Conservation (phyloP, 2,888 invertebrate species). For the Drosophila niveifrons region DNA sequence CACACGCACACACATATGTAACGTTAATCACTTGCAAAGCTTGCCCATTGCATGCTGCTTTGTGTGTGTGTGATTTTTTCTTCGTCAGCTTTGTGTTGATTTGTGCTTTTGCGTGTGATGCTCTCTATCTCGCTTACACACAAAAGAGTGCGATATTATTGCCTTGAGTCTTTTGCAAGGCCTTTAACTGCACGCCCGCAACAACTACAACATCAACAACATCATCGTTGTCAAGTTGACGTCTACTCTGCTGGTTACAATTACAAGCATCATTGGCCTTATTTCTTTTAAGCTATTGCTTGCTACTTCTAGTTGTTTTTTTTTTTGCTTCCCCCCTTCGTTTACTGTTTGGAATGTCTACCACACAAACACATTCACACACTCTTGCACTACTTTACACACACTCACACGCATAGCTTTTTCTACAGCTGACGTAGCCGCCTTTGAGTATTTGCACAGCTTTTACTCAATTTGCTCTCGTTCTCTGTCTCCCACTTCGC, state of each 20-base stretch:
- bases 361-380: slow-evolving; percentile 27
- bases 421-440: slow-evolving; percentile 66
- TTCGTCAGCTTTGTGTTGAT: slow-evolving; percentile 31
- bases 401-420: slow-evolving; percentile 28
- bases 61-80: slow-evolving; percentile 14
- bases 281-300: slow-evolving; percentile 61
- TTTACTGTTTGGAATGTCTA: slow-evolving; percentile 54
- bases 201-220: slow-evolving; percentile 36
- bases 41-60: slow-evolving; percentile 53
- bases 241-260: slow-evolving; percentile 63
- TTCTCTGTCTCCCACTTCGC: not conserved
- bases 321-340: slow-evolving; percentile 21
- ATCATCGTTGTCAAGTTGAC: slow-evolving; percentile 41
- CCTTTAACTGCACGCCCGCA: slow-evolving; percentile 57
- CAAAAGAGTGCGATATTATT: slow-evolving; percentile 38
- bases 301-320: slow-evolving; percentile 37
- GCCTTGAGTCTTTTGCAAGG: slow-evolving; percentile 62
- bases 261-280: slow-evolving; percentile 80
- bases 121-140: slow-evolving; percentile 10
- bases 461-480: slow-evolving; percentile 54
- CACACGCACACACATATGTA: slow-evolving; percentile 43
- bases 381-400: slow-evolving; percentile 2
- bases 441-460: slow-evolving; percentile 67
- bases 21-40: slow-evolving; percentile 76
- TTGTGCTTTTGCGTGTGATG: slow-evolving; percentile 27